Base-by-base conservation (phyloP, 2,888 invertebrate genomes). In the Leucophora obtusa region DNA sequence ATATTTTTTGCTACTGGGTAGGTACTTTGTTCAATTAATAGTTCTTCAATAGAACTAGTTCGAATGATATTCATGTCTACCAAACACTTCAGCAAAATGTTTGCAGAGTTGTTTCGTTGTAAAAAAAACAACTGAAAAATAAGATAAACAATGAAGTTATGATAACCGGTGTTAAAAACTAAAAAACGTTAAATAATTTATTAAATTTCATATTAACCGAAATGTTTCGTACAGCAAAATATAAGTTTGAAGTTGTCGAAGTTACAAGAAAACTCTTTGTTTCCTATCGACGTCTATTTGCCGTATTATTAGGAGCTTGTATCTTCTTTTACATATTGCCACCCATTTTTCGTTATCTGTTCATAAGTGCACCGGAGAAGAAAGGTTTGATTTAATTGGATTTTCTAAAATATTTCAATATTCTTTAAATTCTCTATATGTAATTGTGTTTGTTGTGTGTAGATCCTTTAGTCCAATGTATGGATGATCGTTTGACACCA, bases 281-380 rank as follows among this genome's bases (percentile, higher is more conserved):
- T 43, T 89, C 90, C 1, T 90, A 90, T 84, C 87, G 89, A 53
- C 89, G 89, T 76, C 83, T 90, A 62, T 89, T 90, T 83, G 82
- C 89, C 47, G 83, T 89, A 2, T 82, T 92, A 14, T 88, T 94
- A n/a, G 88, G 92, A 71, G 84, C 92, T 65, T 91, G 93, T 83
- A 92, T 92, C 75, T 90, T 94, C 68, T 88, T 94, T 7, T 95
- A 95, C 86, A 88, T 94, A 59, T 93, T 94, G 59, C 94, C 95
- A 43, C 91, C 92, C 35, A 86, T 95, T 21, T 91, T 93, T 86
- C 92, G 92, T 80, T 94, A 93, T 92, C 85, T 94, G 35, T 93
- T 93, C 83, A 91, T 91, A 76, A 89, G 91, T 33, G 91, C 92
- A 76, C 91, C 89, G 79, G 89, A 90, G 54, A 87, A 91, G 79